Evolutionary conservation across 2,113 vertebrate genomes (phyloP).

Genomic region (Struthidea cinerea): DNA sequence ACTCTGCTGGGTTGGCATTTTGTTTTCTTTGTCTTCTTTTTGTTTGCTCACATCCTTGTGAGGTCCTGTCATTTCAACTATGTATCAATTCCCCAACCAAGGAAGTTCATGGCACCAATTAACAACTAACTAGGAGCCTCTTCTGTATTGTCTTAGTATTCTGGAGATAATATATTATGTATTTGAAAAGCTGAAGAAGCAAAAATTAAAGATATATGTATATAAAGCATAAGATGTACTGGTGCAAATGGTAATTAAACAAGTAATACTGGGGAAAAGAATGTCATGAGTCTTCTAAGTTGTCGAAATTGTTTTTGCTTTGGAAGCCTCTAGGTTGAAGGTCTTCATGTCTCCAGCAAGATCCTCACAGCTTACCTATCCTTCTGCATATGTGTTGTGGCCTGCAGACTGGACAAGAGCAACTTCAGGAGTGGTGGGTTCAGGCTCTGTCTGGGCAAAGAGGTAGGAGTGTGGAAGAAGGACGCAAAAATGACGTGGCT

Average conservation of each 20-base stretch:
- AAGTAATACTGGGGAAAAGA: conserved; percentile 38
- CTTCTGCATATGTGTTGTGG: neutral
- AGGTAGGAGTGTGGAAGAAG: neutral
- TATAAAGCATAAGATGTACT: conserved; percentile 75
- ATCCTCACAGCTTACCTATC: neutral
- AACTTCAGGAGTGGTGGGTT: neutral
- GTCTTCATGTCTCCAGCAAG: neutral
- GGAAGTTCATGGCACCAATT: conserved; percentile 31
- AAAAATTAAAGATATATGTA: conserved; percentile 74
- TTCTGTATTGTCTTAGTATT: conserved; percentile 71
- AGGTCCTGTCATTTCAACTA: conserved; percentile 62
- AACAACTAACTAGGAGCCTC: conserved; percentile 57
- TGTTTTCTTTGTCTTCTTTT: neutral
- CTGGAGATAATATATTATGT: conserved; percentile 79
- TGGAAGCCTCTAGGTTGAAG: neutral
- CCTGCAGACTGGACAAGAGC: neutral
- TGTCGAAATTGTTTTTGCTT: neutral
- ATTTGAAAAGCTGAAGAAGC: conserved; percentile 69
- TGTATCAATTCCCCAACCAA: conserved; percentile 46
- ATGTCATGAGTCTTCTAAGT: neutral
- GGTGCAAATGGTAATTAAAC: conserved; percentile 78
- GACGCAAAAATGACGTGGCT: neutral
- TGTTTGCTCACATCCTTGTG: neutral
- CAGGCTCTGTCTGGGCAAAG: neutral
- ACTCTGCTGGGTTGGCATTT: conserved; percentile 2